These are phyloP conservation scores for Microctonus hyperodae DNA, from an alignment of 2,888 invertebrate genomes.

Conservation along the genomic window DNA sequence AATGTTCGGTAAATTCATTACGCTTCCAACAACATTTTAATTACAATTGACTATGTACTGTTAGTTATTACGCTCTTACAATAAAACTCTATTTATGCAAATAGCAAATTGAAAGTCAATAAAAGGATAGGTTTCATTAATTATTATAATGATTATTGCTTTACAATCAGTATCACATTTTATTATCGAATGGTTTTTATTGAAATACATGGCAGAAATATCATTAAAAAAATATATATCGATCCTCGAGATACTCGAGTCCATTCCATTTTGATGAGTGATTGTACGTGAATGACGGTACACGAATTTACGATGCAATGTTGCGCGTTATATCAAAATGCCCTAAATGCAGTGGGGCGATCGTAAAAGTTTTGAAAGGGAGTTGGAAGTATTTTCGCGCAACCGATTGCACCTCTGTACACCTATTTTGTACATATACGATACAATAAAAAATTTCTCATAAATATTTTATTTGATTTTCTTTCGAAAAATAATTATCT, in stretches of 20 bases:
- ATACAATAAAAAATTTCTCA: conserved; percentile 62
- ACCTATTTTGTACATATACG: conserved; percentile 63
- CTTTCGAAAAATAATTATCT: background rate
- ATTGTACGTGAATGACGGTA: conserved; percentile 43
- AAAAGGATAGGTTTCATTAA: conserved; percentile 4
- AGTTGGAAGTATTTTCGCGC: conserved; percentile 41
- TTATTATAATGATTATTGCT: conserved; percentile 5
- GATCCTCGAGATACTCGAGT: conserved; percentile 8
- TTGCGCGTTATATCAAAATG: conserved; percentile 35
- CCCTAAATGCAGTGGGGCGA: conserved; percentile 26
- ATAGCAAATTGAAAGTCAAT: conserved; percentile 16
- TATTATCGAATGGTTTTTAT: conserved; percentile 27
- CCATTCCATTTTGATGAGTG: conserved; percentile 54
- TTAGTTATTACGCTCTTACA: background rate
- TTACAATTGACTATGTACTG: background rate
- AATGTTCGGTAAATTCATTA: background rate
- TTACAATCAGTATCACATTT: conserved; percentile 30
- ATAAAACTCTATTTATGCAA: background rate
- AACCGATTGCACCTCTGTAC: conserved; percentile 60
- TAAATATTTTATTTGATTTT: conserved; percentile 29
- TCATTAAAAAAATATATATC: background rate
- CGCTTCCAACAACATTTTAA: background rate
- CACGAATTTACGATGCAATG: conserved; percentile 46
- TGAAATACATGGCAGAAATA: conserved; percentile 8
- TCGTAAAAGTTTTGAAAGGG: conserved; percentile 18